A percentile compares a stretch with the other conserved stretches of the same genome.
Conservation (phyloP, 2,888 invertebrate species). For the Rhingia campestris region DNA sequence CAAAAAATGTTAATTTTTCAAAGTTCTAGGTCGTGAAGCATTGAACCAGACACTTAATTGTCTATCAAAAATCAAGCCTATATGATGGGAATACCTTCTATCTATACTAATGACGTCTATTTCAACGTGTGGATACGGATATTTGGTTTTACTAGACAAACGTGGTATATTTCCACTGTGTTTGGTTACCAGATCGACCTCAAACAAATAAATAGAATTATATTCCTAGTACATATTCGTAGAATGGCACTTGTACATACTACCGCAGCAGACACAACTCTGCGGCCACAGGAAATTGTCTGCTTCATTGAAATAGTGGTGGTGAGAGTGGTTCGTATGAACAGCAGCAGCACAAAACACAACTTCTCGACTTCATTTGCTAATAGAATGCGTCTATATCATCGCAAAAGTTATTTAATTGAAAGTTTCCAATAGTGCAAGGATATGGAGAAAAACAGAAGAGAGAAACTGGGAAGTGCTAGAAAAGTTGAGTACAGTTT, state of each 20-base stretch:
- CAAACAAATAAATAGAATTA: slow-evolving; percentile 8
- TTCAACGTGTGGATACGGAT: not conserved
- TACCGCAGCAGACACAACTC: slow-evolving; percentile 27
- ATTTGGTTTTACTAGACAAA: not conserved
- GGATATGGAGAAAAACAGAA: slow-evolving; percentile 8
- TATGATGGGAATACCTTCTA: too few relatives aligned
- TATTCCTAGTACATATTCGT: slow-evolving; percentile 5
- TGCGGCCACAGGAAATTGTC: slow-evolving; percentile 54
- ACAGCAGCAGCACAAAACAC: slow-evolving; percentile 9
- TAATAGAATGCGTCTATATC: slow-evolving; percentile 61
- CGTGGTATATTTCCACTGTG: not conserved
- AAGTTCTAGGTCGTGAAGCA: too few relatives aligned
- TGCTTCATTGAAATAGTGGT: slow-evolving; percentile 50
- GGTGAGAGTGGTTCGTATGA: slow-evolving; percentile 42
- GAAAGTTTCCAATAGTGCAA: slow-evolving; percentile 61
- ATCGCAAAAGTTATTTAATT: slow-evolving; percentile 65
- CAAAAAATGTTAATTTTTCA: too few relatives aligned
- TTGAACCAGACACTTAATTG: too few relatives aligned
- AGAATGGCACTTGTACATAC: not conserved
- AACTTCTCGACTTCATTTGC: slow-evolving; percentile 39
- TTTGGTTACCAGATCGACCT: not conserved
- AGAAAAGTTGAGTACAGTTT: slow-evolving; percentile 57
- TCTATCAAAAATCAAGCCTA: too few relatives aligned
- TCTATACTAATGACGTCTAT: too few relatives aligned
- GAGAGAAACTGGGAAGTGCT: slow-evolving; percentile 28